phyloP scores from a whole-genome alignment of 35 echinoderm and acorn worm genomes.

The Chiridota heheva region DNA sequence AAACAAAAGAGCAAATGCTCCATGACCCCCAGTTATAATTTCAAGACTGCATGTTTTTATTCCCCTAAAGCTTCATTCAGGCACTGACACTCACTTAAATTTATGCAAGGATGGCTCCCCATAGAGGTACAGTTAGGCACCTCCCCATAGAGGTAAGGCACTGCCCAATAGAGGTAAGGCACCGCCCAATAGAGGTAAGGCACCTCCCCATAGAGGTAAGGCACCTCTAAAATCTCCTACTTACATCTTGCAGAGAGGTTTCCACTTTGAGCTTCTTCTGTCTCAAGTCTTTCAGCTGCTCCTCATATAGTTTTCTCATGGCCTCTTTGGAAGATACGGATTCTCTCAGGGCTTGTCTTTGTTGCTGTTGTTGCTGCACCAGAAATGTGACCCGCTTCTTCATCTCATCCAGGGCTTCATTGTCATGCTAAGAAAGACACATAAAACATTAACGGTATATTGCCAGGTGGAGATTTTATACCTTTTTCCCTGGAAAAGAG shows the following conservation, averaged over 20 bases:
- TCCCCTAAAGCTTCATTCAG: too few species aligned
- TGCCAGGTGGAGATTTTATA: not conserved
- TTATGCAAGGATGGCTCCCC: too few species aligned
- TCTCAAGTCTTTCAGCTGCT: constrained; percentile 72
- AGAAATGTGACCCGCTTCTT: constrained; percentile 61
- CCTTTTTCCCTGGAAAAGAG: not conserved
- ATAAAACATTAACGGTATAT: not conserved
- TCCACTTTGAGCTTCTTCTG: constrained; percentile 84
- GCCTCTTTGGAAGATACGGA: constrained; percentile 33
- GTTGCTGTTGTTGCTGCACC: constrained; percentile 59
- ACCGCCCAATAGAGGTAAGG: too few species aligned
- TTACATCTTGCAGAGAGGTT: constrained; percentile 78
- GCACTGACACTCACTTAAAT: too few species aligned
- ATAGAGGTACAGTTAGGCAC: too few species aligned
- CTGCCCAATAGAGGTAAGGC: too few species aligned
- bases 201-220: too few species aligned
- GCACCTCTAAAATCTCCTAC: too few species aligned
- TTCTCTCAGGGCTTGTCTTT: constrained; percentile 43
- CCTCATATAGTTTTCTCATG: constrained; percentile 64
- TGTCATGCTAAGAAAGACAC: not conserved
- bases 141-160: too few species aligned
- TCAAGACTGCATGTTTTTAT: too few species aligned
- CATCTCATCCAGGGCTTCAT: constrained; percentile 30
- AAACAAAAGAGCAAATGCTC: too few species aligned
- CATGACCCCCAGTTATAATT: too few species aligned